Base-by-base conservation (phyloP, 2,797 vertebrate genomes). In the Psittacula derbiana region DNA sequence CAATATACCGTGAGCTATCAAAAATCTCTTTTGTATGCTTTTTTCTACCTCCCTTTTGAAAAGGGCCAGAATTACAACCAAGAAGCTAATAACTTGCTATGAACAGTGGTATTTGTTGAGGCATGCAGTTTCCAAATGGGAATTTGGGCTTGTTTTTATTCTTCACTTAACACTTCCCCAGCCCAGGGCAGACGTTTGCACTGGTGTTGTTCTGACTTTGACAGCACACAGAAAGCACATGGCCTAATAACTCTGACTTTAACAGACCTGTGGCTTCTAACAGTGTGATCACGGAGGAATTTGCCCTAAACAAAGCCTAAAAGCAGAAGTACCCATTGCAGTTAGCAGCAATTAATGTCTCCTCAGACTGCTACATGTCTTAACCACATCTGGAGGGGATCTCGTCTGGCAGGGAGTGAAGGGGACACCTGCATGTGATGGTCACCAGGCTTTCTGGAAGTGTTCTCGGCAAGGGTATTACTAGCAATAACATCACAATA, bases 101-200 rank as follows among this genome's bases (percentile, higher is more conserved):
- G 62, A 94, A 80, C 89, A 93, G 88, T 82, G 84, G 94, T 96
- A 96, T 96, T 96, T 97, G 96, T 97, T 91, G 92, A 96, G 96
- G 91, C 93, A 95, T 79, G 88, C 88, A 91, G 79, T 95, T 97
- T 96, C 95, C 80, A 96, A 96, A 90, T 80, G 84, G 93, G 94
- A 96, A 95, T 96, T 94, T 95, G 84, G 82, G 67, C 86, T 95
- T 95, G 81, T 94, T 96, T 95, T 97, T 94, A 92, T 92, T 96
- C 92, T 93, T 73, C 90, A 81, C 90, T 94, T 95, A 95, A 88
- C 95, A 96, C 84, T 96, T 96, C 94, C 91, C 72, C 90, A 91
- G 93, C 89, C 86, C 95, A 67, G 86, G 8, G 0, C 95, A 87
- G 82, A 64, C 57, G 2, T 95, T 86, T 92, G 85, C 82, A 64